These are phyloP conservation scores for Eumerus sabulonum DNA, from an alignment of 2,888 invertebrate species.

Conservation along the genomic window DNA sequence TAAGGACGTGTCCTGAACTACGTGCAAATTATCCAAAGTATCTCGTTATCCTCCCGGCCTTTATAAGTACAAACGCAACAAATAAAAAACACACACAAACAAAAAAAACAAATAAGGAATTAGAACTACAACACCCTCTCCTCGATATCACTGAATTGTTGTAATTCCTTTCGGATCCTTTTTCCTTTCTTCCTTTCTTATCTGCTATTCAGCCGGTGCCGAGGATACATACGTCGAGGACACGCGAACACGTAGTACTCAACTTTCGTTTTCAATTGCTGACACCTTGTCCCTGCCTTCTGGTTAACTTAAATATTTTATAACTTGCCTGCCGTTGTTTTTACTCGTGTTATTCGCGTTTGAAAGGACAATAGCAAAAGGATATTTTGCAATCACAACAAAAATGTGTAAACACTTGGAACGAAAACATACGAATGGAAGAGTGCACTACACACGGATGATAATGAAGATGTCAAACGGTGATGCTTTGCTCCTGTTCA, in stretches of 20 bases:
- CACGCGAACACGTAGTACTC: constrained; percentile 14
- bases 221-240: not conserved
- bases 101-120: not conserved
- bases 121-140: not conserved
- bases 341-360: not conserved
- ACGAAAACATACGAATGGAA: constrained; percentile 4
- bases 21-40: constrained; percentile 61
- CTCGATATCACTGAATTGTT: constrained; percentile 27
- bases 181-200: constrained; percentile 6
- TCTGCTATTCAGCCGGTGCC: constrained; percentile 2
- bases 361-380: constrained; percentile 1
- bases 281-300: constrained; percentile 22
- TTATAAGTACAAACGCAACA: too few species aligned
- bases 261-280: constrained; percentile 40
- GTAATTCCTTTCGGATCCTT: constrained; percentile 6
- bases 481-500: too few species aligned
- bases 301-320: constrained; percentile 13
- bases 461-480: constrained; percentile 20
- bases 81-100: too few species aligned
- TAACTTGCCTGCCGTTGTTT: constrained; percentile 1
- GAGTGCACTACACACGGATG: constrained; percentile 46
- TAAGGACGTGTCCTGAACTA: constrained; percentile 46
- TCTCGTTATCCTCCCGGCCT: constrained; percentile 17
- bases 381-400: constrained; percentile 60
- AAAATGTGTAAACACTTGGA: constrained; percentile 58